Base-by-base conservation (phyloP, 2,888 invertebrate genomes). In the Patella caerulea region DNA sequence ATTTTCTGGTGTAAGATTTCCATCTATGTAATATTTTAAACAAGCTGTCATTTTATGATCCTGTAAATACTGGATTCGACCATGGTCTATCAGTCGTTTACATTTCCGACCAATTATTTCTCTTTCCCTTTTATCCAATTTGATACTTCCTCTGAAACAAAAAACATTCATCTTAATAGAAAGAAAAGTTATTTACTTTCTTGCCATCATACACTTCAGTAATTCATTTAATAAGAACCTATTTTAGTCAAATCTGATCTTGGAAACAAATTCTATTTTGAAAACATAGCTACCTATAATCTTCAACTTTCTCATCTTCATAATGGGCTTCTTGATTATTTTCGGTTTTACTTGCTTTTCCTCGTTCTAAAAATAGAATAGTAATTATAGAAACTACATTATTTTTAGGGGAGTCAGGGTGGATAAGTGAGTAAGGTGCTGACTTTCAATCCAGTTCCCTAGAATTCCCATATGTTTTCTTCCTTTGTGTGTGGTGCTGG, bases 1-100 rank as follows among this genome's bases (percentile, higher is more conserved):
- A 92, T 97, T 97, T 92, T 97, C 97, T 54, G 94, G 93, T 0
- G 96, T 95, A 14, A 95, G 93, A 29, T 92, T 91, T 4, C 91
- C 87, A 11, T 94, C 92, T 75, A 95, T 95, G 88, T 95, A 96
- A 88, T 94, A 93, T 85, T 94, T 93, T 72, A 97, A 92, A 7
- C 92, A 89, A 71, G 94, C 94, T 0, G 93, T 89, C 87, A 95
- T 95, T 11, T 94, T 94, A 75, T 92, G 86, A 5, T 92, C 91
- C 78, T 93, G 90, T 79, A 97, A 92, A 89, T 93, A 95, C 75
- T 93, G 89, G 75, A 95, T 92, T 69, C 97, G 93, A 1, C 95
- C 96, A 93, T 94, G 94, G 91, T 97, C 96, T 72, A 97, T 91
- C 72, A 97, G 85, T 71, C 94, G 93, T 92, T 97, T 97, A 78